A percentile compares a stretch with the other conserved stretches of the same genome.
Evolutionary conservation across 2,797 vertebrate species (phyloP).

Genomic region (Forpus xanthops): DNA sequence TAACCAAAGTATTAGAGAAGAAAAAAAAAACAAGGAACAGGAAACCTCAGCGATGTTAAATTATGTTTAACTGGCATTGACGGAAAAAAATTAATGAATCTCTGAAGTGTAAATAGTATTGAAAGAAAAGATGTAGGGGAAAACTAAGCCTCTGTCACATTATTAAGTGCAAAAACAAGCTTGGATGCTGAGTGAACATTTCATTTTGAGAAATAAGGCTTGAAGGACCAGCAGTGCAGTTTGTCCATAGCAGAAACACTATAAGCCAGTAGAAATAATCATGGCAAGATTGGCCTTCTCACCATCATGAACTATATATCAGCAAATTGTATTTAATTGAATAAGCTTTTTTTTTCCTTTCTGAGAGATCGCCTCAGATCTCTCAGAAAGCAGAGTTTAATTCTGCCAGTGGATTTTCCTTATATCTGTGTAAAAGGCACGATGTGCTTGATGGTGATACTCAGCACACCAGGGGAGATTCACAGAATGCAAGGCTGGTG

Average conservation of each 20-base stretch:
- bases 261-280: constrained; percentile 1
- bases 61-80: neutral
- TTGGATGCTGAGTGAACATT: neutral
- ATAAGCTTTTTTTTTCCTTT: neutral
- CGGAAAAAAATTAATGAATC: neutral
- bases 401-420: constrained; percentile 66
- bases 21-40: neutral
- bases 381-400: constrained; percentile 57
- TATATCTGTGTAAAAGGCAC: constrained; percentile 42
- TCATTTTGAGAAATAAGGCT: neutral
- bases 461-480: neutral
- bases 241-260: neutral
- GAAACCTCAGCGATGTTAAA: neutral
- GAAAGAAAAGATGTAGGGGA: neutral
- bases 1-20: neutral
- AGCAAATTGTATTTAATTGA: constrained; percentile 11
- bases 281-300: neutral
- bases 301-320: neutral
- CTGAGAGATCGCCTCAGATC: neutral
- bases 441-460: neutral
- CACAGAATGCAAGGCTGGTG: neutral
- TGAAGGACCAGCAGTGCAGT: neutral
- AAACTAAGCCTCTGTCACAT: neutral
- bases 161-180: neutral
- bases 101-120: neutral